Evolutionary conservation across 1,140 invertebrate genomes (phyloP).

Genomic region (Musca domestica): DNA sequence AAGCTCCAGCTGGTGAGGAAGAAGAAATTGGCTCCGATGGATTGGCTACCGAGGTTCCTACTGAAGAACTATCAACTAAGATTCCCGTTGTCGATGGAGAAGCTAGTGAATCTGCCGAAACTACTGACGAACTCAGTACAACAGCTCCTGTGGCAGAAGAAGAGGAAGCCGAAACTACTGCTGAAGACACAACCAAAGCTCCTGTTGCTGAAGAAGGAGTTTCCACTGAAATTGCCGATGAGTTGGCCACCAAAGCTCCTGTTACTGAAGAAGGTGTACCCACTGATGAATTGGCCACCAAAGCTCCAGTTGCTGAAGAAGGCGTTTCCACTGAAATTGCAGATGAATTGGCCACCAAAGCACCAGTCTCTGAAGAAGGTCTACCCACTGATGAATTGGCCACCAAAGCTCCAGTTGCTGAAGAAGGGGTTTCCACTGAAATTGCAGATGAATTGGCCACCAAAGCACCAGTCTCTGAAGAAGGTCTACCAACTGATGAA

Average conservation of each 20-base stretch:
- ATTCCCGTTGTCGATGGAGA: neutral
- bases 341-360: conserved; percentile 22
- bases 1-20: neutral
- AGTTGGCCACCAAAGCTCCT: conserved; percentile 1
- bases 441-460: too few relatives aligned
- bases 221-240: neutral
- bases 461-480: too few relatives aligned
- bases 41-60: neutral
- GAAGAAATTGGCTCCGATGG: neutral
- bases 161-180: conserved; percentile 13
- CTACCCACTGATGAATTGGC: neutral
- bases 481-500: too few relatives aligned
- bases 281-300: conserved; percentile 14
- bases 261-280: conserved; percentile 24
- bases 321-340: conserved; percentile 20
- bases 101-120: neutral
- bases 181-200: neutral
- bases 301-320: conserved; percentile 1
- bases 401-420: conserved; percentile 4
- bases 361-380: conserved; percentile 18
- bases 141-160: neutral
- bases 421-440: neutral
- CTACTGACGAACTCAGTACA: neutral
- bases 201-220: neutral
- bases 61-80: neutral